Base-by-base conservation (phyloP, 2,888 invertebrate genomes). In the Gisinianus flammeolus region DNA sequence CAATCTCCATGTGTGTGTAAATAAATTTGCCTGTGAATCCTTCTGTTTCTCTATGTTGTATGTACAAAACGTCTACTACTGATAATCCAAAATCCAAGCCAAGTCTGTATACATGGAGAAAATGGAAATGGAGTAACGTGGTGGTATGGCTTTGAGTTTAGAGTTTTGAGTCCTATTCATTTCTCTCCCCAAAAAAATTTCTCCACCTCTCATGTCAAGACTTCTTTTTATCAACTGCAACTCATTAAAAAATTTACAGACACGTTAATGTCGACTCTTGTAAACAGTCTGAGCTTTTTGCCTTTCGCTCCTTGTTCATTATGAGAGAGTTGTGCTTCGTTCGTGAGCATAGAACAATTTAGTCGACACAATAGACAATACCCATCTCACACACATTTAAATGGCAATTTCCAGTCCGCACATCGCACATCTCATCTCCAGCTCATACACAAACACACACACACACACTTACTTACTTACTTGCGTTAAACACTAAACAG, bases 301-400 rank as follows among this genome's bases (percentile, higher is more conserved):
- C 2, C 3, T 2, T 44, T 6, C 19, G 44, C 3, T 44, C 19
- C 8, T 19, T 44, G 16, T 2, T 44, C 44, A 44, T 44, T 44
- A 44, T 1, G 44, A 44, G 12, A 44, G n/a, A n/a, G n/a, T n/a
- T n/a, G n/a, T n/a, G n/a, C n/a, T n/a, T n/a, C n/a, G n/a, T n/a
- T n/a, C n/a, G 30, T 2, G 30, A n/a, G 67, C 16, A 33, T 33
- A 30, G 44, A 28, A 70, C 44, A 70, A 44, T 52, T 52, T 44
- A 70, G 12, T 44, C 31, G 6, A 70, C 28, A 54, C 70, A 70
- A 24, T 2, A 44, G 44, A 44, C 44, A 44, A 44, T 44, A 67
- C 54, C 54, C 28, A 70, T 70, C 54, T 70, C 70, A 70, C 70
- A 70, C 70, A 70, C 70, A 70, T 70, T 70, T 70, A 70, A 70